Percentiles rank a stretch among this genome's conserved stretches.
Conservation (phyloP, 2,888 invertebrate species). For the Phyllotreta striolata region DNA sequence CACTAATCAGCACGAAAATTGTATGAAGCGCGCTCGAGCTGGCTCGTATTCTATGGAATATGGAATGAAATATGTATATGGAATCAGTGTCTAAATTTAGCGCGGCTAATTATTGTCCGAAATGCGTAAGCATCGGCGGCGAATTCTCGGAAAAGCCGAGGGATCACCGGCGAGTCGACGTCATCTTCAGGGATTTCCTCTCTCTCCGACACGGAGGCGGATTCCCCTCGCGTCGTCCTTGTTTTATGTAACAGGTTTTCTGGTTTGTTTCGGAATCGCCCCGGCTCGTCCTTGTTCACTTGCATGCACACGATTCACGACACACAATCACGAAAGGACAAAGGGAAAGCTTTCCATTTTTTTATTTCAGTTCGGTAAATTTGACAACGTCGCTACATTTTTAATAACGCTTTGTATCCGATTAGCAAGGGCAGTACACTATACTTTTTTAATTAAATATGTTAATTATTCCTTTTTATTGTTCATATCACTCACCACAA, state of each 20-base stretch:
- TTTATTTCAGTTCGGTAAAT: too few relatives aligned
- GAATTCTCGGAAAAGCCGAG: conserved; percentile 40
- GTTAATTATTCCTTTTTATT: too few relatives aligned
- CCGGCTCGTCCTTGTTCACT: conserved; percentile 52
- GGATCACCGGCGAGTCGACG: conserved; percentile 48
- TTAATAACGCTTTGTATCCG: too few relatives aligned
- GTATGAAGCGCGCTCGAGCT: background rate
- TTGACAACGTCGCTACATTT: too few relatives aligned
- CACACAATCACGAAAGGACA: too few relatives aligned
- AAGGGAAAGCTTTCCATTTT: too few relatives aligned
- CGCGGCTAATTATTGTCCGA: conserved; percentile 34
- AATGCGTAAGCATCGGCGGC: conserved; percentile 32
- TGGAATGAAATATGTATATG: background rate
- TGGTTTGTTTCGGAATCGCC: conserved; percentile 57
- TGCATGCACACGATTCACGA: background rate
- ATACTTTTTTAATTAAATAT: too few relatives aligned
- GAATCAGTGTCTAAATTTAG: conserved; percentile 50
- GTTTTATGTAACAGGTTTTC: conserved; percentile 59
- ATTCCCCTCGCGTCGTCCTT: conserved; percentile 49
- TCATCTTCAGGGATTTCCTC: conserved; percentile 54
- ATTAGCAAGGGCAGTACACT: too few relatives aligned
- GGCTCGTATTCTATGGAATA: conserved; percentile 1
- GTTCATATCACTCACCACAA: too few relatives aligned
- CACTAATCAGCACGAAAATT: too few relatives aligned
- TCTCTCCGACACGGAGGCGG: conserved; percentile 36